Percentiles rank a stretch among this genome's conserved stretches.
phyloP scores from a whole-genome alignment of 2,797 vertebrate species.

The Varecia variegata region DNA sequence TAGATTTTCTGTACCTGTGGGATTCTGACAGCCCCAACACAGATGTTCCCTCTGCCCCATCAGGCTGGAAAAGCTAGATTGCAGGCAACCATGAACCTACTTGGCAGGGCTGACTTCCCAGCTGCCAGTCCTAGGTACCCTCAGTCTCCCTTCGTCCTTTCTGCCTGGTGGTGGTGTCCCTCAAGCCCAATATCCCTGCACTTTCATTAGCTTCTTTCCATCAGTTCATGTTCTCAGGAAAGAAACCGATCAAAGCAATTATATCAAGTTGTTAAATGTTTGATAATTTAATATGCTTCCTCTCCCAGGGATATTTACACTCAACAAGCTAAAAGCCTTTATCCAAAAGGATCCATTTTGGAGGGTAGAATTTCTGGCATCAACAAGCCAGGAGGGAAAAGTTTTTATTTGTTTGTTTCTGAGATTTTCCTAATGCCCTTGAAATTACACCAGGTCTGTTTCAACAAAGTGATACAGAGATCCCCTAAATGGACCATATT shows the following conservation, averaged over 20 bases:
- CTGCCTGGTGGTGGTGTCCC: background rate
- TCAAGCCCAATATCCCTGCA: background rate
- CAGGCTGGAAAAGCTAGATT: background rate
- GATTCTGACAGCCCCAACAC: background rate
- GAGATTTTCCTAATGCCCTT: slow-evolving; percentile 1
- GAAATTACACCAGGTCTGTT: background rate
- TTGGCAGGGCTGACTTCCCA: background rate
- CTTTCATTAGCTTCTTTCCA: background rate
- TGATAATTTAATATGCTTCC: slow-evolving; percentile 46
- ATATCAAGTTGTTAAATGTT: slow-evolving; percentile 36
- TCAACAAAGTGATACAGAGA: background rate
- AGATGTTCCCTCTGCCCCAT: slow-evolving; percentile 26
- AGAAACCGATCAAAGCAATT: slow-evolving; percentile 31
- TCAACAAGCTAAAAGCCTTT: background rate
- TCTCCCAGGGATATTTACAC: slow-evolving; percentile 39
- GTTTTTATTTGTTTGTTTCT: background rate
- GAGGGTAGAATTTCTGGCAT: background rate
- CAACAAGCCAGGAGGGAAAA: background rate
- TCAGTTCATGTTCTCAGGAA: background rate
- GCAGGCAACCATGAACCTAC: background rate
- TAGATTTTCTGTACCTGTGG: slow-evolving; percentile 40
- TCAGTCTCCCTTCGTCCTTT: background rate
- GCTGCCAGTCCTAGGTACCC: background rate
- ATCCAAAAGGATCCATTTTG: background rate
- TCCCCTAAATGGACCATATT: background rate